Evolutionary conservation across 2,888 invertebrate genomes (phyloP).

Genomic region (Pollenia amentaria): DNA sequence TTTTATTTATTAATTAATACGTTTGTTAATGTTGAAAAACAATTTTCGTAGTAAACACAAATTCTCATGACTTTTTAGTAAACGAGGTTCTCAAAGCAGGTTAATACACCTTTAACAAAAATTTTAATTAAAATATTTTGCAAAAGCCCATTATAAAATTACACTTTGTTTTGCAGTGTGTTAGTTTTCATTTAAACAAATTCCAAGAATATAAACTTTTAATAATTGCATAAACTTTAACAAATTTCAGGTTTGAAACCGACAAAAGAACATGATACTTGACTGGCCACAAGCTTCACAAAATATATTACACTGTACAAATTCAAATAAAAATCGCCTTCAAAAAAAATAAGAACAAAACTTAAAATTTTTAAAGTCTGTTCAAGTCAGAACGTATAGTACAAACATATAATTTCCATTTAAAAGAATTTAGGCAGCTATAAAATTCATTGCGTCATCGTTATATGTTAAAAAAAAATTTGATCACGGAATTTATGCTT

Average conservation of each 20-base stretch:
- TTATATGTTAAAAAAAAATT: no score
- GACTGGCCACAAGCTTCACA: constrained; percentile 39
- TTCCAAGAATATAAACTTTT: constrained; percentile 63
- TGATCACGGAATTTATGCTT: no score
- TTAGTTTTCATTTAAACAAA: constrained; percentile 6
- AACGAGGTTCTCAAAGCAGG: constrained; percentile 68
- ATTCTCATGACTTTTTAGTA: constrained; percentile 57
- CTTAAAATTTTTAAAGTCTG: no score
- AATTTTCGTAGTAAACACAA: constrained; percentile 29
- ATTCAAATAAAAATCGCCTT: neutral
- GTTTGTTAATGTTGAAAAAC: constrained; percentile 1
- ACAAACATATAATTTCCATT: no score
- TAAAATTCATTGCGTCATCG: no score
- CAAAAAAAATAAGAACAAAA: no score
- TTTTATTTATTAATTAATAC: neutral
- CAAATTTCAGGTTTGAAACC: constrained; percentile 10
- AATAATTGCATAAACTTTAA: constrained; percentile 34
- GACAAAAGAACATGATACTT: constrained; percentile 35
- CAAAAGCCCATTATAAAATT: constrained; percentile 59
- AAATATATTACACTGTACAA: constrained; percentile 3
- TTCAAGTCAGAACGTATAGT: no score
- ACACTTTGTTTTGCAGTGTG: constrained; percentile 41
- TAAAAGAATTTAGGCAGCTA: no score
- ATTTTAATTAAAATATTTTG: constrained; percentile 67
- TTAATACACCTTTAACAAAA: constrained; percentile 67